Evolutionary conservation across 2,888 invertebrate species (phyloP), one percentile per base, ranked within the genome.

Genomic region (Chloroclysta siterata): DNA sequence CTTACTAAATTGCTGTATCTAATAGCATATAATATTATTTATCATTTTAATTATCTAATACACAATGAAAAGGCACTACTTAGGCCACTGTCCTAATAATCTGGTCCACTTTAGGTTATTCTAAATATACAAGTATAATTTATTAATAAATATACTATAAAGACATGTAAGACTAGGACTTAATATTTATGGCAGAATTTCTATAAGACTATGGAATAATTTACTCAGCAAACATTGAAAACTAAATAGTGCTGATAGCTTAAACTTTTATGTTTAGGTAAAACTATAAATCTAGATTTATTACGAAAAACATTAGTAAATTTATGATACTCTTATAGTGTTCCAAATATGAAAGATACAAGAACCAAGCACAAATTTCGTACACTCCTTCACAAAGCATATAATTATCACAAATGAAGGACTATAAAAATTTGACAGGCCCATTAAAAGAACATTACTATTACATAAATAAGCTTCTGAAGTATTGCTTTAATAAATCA

Each of bases 1-100:
- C 60, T 64, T 86, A 82, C 82, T 84, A 48, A 53, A 15, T 36
- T 61, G 79, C 84, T 86, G 87, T 84, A 80, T 77, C 84, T 71
- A 69, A 53, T 66, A 65, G 61, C 66, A 60, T 65, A 63, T 50
- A 55, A 54, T 62, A 59, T 41, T 28, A 53, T 50, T 59, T 51
- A 62, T 62, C 15, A 60, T 39, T 60, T 60, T 53, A 56, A 61
- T 33, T 47, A 77, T 78, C 75, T 79, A 82, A 78, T 77, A 84
- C 74, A 79, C 73, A 69, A 68, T 77, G 69, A 82, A 90, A 90
- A 92, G 92, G 92, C 92, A 92, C 92, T 90, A 92, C 89, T 65
- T 79, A 92, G 91, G 92, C 92, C 90, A 86, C 89, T 83, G 83
- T 88, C 79, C 86, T 89, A 87, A 77, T 66, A 73, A 77, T 84